Conservation (phyloP, 2,797 vertebrate species). For the Dipus sagitta region DNA sequence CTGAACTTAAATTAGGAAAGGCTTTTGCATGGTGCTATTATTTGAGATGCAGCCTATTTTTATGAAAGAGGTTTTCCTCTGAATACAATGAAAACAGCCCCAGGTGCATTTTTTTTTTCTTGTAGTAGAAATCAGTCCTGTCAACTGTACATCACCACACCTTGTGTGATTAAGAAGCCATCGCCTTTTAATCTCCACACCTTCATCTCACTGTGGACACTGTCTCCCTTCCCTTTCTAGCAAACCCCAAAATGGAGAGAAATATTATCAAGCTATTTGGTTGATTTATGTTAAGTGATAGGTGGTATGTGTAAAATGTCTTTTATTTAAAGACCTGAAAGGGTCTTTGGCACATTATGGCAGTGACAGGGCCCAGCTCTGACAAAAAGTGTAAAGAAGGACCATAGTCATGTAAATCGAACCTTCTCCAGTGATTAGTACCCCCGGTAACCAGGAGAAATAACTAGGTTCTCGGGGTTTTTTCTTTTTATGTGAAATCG, state of each 20-base stretch:
- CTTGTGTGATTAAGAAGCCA: constrained; percentile 71
- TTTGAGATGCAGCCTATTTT: constrained; percentile 70
- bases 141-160: neutral
- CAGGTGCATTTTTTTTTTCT: constrained; percentile 21
- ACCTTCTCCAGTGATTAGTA: constrained; percentile 72
- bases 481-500: constrained; percentile 71
- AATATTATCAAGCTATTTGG: constrained; percentile 58
- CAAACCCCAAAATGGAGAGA: constrained; percentile 48
- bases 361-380: constrained; percentile 17
- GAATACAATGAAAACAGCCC: constrained; percentile 66
- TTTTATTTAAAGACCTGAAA: constrained; percentile 77
- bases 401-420: constrained; percentile 70
- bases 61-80: constrained; percentile 67
- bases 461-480: constrained; percentile 58
- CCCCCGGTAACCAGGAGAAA: constrained; percentile 68
- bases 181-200: neutral
- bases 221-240: constrained; percentile 5
- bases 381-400: constrained; percentile 58
- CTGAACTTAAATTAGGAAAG: constrained; percentile 78
- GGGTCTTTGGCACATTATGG: constrained; percentile 13
- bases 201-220: constrained; percentile 40
- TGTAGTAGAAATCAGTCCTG: constrained; percentile 53
- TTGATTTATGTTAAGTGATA: constrained; percentile 63
- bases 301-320: constrained; percentile 59
- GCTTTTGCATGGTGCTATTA: constrained; percentile 57